Evolutionary conservation across 2,113 vertebrate genomes (phyloP), one percentile per base, ranked within the genome.

Genomic region (Corythoichthys intestinalis): DNA sequence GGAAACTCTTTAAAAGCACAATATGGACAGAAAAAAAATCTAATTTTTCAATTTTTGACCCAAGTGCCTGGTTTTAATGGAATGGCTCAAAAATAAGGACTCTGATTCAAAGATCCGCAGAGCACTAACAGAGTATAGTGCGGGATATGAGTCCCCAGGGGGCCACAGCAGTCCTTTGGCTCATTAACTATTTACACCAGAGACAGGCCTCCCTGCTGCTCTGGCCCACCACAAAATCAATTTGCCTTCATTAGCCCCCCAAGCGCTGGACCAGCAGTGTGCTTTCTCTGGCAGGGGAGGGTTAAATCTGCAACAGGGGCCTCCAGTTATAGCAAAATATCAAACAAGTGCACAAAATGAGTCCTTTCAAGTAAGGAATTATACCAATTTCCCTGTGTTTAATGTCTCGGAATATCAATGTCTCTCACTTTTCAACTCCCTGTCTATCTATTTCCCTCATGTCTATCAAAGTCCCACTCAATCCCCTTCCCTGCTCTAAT

Each of bases 111-210:
- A 54, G 65, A 85, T 85, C 75, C 41, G 53, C 73, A 79, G 78
- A 87, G 73, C 74, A 84, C 86, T 88, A 85, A 89, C 85, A 90
- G 76, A 78, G 83, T 74, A 79, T 76, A 70, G 82, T 83, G 83
- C 65, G 59, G 83, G 87, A 89, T 89, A 88, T 66, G 81, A 69
- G 83, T 85, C 87, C 82, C 84, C 70, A 78, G 81, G 85, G 86
- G 85, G 83, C 80, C 83, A 81, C 84, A 90, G 84, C 84, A 81
- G 84, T 85, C 84, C 82, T 84, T 73, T 91, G 94, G 92, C 94
- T 98, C 95, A 98, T 98, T 95, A 98, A 98, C 92, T 96, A 97
- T 98, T 97, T 95, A 96, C 93, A 94, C 88, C 90, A 92, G 94
- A 95, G 93, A 96, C 88, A 92, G 90, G 93, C 93, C 92, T 94